These are phyloP conservation scores for Enteromius mattozi DNA, from an alignment of 2,797 vertebrate species.

Conservation along the genomic window DNA sequence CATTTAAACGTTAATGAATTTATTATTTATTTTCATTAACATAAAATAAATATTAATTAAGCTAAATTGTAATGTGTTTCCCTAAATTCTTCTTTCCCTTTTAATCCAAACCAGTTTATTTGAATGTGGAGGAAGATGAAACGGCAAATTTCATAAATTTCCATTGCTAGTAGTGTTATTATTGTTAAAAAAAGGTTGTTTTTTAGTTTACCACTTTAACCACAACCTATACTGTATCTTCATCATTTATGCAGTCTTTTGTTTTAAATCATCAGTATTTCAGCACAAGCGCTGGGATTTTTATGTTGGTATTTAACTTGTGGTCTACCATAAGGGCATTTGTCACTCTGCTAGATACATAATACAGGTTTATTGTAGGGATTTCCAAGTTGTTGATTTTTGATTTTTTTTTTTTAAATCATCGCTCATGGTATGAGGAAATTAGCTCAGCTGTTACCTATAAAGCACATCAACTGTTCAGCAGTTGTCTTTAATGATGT, in stretches of 20 bases:
- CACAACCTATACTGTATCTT: not conserved
- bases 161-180: not conserved
- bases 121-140: not conserved
- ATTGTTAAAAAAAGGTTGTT: not conserved
- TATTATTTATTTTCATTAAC: not conserved
- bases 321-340: not conserved
- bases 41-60: not conserved
- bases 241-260: not conserved
- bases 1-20: not conserved
- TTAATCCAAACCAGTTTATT: not conserved
- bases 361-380: conserved; percentile 11
- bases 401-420: not conserved
- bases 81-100: not conserved
- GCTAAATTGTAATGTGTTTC: not conserved
- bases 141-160: not conserved
- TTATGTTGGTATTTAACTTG: not conserved
- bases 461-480: not conserved
- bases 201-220: too few species aligned
- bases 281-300: not conserved
- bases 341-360: not conserved
- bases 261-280: not conserved
- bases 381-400: not conserved
- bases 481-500: not conserved
- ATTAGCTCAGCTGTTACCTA: conserved; percentile 7
- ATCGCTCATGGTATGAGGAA: not conserved